Conservation (phyloP, 23 tunicate genomes). For the Phallusia fumigata region DNA sequence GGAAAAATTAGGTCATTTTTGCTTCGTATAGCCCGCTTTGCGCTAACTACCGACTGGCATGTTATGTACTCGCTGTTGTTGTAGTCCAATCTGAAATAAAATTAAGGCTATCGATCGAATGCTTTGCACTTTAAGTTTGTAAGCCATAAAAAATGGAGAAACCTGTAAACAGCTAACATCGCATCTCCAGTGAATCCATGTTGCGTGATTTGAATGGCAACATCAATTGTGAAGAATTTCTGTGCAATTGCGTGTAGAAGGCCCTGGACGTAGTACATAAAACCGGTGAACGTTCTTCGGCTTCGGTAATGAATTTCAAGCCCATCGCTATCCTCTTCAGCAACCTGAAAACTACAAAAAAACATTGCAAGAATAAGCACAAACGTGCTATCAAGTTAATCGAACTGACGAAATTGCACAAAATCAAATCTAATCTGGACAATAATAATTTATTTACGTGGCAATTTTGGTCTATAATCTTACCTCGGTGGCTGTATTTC, state of each 20-base stretch:
- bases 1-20: slow-evolving; percentile 30
- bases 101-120: neutral
- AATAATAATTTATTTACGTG: neutral
- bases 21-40: slow-evolving; percentile 23
- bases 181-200: slow-evolving; percentile 52
- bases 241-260: slow-evolving; percentile 30
- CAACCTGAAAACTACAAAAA: slow-evolving; percentile 31
- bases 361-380: neutral
- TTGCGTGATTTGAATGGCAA: slow-evolving; percentile 25
- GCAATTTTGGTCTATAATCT: neutral
- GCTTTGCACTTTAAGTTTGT: neutral
- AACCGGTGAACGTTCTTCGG: slow-evolving; percentile 46
- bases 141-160: neutral
- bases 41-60: slow-evolving; percentile 15
- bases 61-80: slow-evolving; percentile 13
- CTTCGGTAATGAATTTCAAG: slow-evolving; percentile 46
- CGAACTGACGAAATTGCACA: no score
- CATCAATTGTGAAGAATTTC: slow-evolving; percentile 29
- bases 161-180: slow-evolving; percentile 48
- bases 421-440: neutral
- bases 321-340: slow-evolving; percentile 36
- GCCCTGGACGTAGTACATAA: slow-evolving; percentile 50
- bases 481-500: slow-evolving; percentile 55
- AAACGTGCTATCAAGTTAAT: neutral
- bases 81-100: slow-evolving; percentile 15